Evolutionary conservation across 2,113 vertebrate species (phyloP).

Genomic region (Micromys minutus): DNA sequence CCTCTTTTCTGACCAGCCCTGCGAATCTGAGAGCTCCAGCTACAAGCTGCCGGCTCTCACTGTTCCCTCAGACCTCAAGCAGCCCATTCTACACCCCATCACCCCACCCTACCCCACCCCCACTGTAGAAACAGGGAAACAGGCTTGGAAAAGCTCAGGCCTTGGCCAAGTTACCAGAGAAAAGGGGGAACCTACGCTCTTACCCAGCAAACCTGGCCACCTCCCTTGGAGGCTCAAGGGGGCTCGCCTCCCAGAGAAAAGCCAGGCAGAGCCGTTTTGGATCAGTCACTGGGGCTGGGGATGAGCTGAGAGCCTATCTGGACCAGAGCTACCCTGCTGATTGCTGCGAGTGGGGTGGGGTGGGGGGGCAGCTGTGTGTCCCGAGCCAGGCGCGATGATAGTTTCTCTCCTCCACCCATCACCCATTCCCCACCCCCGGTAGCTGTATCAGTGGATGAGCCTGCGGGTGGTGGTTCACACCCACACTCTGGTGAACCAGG

Average conservation of each 20-base stretch:
- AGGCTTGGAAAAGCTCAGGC: not conserved
- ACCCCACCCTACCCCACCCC: not conserved
- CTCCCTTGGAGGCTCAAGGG: not conserved
- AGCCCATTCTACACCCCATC: not conserved
- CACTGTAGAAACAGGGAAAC: not conserved
- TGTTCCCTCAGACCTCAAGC: not conserved
- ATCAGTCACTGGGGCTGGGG: not conserved
- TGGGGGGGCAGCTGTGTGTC: not conserved
- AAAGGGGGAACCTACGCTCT: not conserved
- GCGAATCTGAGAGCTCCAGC: not conserved
- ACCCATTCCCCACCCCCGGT: not conserved
- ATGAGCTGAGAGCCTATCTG: not conserved
- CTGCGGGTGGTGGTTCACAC: not conserved
- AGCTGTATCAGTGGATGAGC: not conserved
- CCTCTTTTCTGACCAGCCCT: not conserved
- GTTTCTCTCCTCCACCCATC: no score
- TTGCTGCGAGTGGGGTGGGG: not conserved
- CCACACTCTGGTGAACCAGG: no score
- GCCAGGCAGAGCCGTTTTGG: not conserved
- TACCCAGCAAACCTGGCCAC: not conserved
- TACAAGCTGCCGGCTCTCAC: not conserved
- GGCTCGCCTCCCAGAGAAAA: accelerated
- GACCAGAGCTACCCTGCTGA: no score
- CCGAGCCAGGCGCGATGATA: not conserved
- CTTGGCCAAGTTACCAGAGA: not conserved